Evolutionary conservation across 2,113 vertebrate species (phyloP).

Genomic region (Austrofundulus limnaeus): DNA sequence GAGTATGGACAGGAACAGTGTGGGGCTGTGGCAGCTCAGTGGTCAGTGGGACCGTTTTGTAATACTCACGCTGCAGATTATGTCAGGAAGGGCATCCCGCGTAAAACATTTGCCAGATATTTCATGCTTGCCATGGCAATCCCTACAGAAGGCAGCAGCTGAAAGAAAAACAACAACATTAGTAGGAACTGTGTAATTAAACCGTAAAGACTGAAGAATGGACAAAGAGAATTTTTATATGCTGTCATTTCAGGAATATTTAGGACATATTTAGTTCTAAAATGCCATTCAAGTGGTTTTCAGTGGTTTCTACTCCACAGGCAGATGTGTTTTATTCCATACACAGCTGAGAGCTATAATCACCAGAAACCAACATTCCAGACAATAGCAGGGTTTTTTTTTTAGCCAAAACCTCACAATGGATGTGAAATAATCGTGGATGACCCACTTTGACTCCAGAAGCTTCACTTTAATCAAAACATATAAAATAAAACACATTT

Average conservation of each 20-base stretch:
- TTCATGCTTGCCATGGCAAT: no score
- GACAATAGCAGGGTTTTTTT: slow-evolving; percentile 39
- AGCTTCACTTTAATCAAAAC: background rate
- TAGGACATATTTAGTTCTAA: slow-evolving; percentile 16
- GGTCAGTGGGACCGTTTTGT: no score
- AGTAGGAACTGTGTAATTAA: slow-evolving; percentile 2
- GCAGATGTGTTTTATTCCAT: slow-evolving; percentile 43
- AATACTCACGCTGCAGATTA: no score
- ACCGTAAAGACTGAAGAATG: background rate
- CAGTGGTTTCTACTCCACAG: slow-evolving; percentile 26
- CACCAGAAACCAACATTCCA: slow-evolving; percentile 32
- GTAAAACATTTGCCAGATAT: no score
- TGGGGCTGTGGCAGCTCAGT: no score
- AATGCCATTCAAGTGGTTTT: slow-evolving; percentile 19
- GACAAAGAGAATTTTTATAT: background rate
- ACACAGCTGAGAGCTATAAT: slow-evolving; percentile 42
- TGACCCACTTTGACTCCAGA: background rate
- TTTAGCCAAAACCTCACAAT: slow-evolving; percentile 9
- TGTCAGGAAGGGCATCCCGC: no score
- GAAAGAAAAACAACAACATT: no score
- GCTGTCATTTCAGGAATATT: slow-evolving; percentile 7
- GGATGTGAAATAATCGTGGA: background rate
- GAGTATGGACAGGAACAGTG: no score
- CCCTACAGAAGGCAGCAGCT: no score
- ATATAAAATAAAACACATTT: background rate